Percentiles rank a stretch among this genome's conserved stretches.
Conservation (phyloP, 1,140 invertebrate genomes). For the Papilio aristodemus region DNA sequence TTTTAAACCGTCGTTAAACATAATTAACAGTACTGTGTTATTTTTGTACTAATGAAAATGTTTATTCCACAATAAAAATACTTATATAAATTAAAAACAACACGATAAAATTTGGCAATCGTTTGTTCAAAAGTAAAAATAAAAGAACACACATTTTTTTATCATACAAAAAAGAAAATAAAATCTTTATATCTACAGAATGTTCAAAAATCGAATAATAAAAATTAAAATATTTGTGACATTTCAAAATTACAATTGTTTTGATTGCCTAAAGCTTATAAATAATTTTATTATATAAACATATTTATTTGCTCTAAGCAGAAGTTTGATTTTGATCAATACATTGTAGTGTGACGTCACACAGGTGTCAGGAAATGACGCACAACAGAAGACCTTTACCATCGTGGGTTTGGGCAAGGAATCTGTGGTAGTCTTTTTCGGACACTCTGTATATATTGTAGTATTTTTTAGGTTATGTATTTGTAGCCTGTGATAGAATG, state of each 20-base stretch:
- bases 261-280: neutral
- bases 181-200: neutral
- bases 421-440: no score
- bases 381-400: no score
- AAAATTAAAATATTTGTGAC: neutral
- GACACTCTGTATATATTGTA: neutral
- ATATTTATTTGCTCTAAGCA: neutral
- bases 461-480: neutral
- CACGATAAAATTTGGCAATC: neutral
- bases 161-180: neutral
- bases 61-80: conserved; percentile 20
- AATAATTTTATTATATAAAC: neutral
- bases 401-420: no score
- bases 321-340: neutral
- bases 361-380: no score
- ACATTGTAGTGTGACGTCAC: no score
- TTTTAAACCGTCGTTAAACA: neutral
- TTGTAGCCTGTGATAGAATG: conserved; percentile 50
- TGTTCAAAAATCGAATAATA: neutral
- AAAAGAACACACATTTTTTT: neutral
- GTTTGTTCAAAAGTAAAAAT: neutral
- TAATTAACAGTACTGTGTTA: conserved; percentile 17
- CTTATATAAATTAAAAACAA: conserved; percentile 5
- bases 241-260: no score
- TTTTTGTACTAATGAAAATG: conserved; percentile 33